Percentiles rank a stretch among this genome's conserved stretches.
These are phyloP conservation scores for Eupithecia exiguata DNA, from an alignment of 2,888 invertebrate genomes.

Conservation along the genomic window DNA sequence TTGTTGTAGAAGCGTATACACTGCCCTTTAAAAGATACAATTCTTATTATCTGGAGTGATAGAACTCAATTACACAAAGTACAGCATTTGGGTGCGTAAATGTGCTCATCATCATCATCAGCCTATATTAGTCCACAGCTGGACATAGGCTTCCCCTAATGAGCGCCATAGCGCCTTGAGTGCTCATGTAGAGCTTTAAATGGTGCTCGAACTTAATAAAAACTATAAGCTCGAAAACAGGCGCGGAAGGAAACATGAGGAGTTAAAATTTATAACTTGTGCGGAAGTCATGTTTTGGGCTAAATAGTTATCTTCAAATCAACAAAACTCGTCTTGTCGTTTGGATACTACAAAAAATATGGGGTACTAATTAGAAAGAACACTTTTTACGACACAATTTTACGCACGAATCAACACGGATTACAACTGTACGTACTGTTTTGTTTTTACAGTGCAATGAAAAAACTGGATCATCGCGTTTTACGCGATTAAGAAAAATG, in stretches of 20 bases:
- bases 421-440: constrained; percentile 47
- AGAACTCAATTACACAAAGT: too few relatives aligned
- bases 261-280: not conserved
- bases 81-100: not conserved
- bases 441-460: constrained; percentile 36
- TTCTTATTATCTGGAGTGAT: not conserved
- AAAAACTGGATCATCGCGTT: constrained; percentile 38
- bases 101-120: too few relatives aligned
- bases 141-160: too few relatives aligned
- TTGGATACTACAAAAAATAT: constrained; percentile 48
- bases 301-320: not conserved
- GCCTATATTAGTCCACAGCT: too few relatives aligned
- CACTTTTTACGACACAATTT: constrained; percentile 72
- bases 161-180: too few relatives aligned
- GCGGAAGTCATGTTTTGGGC: not conserved
- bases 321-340: not conserved
- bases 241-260: too few relatives aligned
- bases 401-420: constrained; percentile 74
- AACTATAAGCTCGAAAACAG: not conserved
- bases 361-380: constrained; percentile 61
- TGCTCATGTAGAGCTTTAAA: not conserved
- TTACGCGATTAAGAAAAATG: constrained; percentile 32
- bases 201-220: not conserved
- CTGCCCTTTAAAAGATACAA: too few relatives aligned
- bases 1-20: too few relatives aligned